Conservation (phyloP, 2,888 invertebrate genomes). For the Drosophila kokeensis region DNA sequence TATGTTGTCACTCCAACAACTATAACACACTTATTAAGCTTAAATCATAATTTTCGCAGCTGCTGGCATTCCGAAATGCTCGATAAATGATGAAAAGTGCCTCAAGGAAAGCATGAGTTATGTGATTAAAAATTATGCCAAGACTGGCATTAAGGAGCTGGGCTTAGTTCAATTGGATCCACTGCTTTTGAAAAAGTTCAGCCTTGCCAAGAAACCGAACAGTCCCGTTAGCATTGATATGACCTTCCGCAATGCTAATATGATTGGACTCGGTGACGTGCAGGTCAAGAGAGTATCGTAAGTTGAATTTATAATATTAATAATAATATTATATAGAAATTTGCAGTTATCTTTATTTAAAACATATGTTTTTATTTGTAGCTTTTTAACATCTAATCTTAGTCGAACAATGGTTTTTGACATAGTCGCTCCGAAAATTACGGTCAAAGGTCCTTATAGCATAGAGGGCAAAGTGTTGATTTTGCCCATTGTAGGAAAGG, state of each 20-base stretch:
- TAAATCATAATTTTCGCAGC: slow-evolving; percentile 33
- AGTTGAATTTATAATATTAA: slow-evolving; percentile 29
- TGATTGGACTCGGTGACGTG: slow-evolving; percentile 71
- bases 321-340: too few species aligned
- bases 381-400: slow-evolving; percentile 69
- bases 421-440: slow-evolving; percentile 63
- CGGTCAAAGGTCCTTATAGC: slow-evolving; percentile 76
- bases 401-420: slow-evolving; percentile 61
- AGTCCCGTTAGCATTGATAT: slow-evolving; percentile 83
- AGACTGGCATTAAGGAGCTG: slow-evolving; percentile 73
- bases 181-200: slow-evolving; percentile 74
- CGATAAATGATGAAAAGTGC: slow-evolving; percentile 60
- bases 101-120: slow-evolving; percentile 47
- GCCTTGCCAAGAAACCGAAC: slow-evolving; percentile 70
- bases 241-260: slow-evolving; percentile 73
- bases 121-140: slow-evolving; percentile 52
- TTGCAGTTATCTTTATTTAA: not conserved
- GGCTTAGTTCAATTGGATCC: slow-evolving; percentile 81
- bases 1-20: slow-evolving; percentile 28
- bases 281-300: slow-evolving; percentile 62
- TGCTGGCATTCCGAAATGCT: slow-evolving; percentile 59
- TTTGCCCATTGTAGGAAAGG: slow-evolving; percentile 80
- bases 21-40: not conserved
- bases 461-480: slow-evolving; percentile 78
- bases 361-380: slow-evolving; percentile 23